phyloP scores from a whole-genome alignment of 1,140 invertebrate genomes.

The Scaptomyza pallida region DNA sequence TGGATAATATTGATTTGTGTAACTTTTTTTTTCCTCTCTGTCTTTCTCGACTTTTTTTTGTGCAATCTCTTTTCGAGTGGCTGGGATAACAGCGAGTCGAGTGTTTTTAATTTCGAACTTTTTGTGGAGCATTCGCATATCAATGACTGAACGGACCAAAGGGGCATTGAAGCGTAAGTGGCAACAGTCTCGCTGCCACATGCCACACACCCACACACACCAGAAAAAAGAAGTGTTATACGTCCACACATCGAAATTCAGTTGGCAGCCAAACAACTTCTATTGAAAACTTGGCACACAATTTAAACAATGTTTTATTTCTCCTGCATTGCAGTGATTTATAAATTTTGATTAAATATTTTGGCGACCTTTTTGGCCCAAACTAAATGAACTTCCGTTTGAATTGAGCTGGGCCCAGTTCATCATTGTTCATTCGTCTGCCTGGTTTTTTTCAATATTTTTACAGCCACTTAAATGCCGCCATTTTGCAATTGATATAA shows the following conservation, averaged over 20 bases:
- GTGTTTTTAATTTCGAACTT: conserved; percentile 79
- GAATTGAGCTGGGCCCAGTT: conserved; percentile 3
- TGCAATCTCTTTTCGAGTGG: conserved; percentile 46
- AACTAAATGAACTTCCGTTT: conserved; percentile 13
- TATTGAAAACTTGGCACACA: conserved; percentile 51
- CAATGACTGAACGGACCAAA: conserved; percentile 54
- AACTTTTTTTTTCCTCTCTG: conserved; percentile 27
- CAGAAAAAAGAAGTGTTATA: conserved; percentile 5
- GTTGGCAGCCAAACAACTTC: conserved; percentile 38
- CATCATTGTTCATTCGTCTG: conserved; percentile 3
- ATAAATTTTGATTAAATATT: conserved; percentile 50
- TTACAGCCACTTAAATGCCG: conserved; percentile 16
- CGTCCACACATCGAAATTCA: background rate
- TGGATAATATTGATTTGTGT: conserved; percentile 71
- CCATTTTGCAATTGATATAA: conserved; percentile 8
- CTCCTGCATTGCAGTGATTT: conserved; percentile 43
- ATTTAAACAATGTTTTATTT: background rate
- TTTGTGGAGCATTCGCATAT: conserved; percentile 49
- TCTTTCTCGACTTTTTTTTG: too few species aligned
- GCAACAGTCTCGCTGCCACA: conserved; percentile 62
- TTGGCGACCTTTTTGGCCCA: conserved; percentile 16
- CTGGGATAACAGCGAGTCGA: conserved; percentile 70
- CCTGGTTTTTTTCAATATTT: conserved; percentile 2
- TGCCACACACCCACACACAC: conserved; percentile 15
- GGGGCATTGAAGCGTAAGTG: conserved; percentile 53